Conservation (phyloP, 2,113 vertebrate species). For the Urocolius indicus region DNA sequence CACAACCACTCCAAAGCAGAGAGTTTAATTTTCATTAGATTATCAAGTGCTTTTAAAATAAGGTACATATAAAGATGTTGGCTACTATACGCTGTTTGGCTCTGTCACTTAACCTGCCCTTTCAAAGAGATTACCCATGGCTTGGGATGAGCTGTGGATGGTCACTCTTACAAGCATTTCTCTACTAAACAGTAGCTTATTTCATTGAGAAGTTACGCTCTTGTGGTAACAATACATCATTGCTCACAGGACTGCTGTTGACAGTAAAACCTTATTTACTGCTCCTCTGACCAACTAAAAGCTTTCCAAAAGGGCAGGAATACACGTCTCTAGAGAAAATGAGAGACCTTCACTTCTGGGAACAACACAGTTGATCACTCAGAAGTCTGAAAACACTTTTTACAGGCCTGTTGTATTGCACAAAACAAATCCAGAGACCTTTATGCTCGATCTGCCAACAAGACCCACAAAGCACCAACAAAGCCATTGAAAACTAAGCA, state of each 20-base stretch:
- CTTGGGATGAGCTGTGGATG: neutral
- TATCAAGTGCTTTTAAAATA: neutral
- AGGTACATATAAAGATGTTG: neutral
- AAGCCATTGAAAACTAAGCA: neutral
- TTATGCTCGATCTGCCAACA: neutral
- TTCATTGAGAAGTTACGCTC: neutral
- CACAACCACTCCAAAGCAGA: neutral
- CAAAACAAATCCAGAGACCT: neutral
- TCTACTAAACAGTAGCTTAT: constrained; percentile 13
- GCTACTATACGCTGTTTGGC: neutral
- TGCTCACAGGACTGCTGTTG: neutral
- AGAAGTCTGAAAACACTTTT: neutral
- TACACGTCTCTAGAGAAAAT: neutral
- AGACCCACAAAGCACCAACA: neutral
- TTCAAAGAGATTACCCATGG: neutral
- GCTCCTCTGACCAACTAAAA: constrained; percentile 18
- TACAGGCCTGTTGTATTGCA: neutral
- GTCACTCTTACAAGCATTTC: neutral
- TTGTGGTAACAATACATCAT: neutral
- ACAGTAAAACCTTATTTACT: constrained; percentile 50
- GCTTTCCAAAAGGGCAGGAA: constrained; percentile 14
- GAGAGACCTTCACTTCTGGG: neutral
- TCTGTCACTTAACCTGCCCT: neutral
- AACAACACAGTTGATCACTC: neutral
- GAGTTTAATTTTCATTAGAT: neutral